These are phyloP conservation scores for Rhodeus uyekii DNA, from an alignment of 2,797 vertebrate species.

Conservation along the genomic window DNA sequence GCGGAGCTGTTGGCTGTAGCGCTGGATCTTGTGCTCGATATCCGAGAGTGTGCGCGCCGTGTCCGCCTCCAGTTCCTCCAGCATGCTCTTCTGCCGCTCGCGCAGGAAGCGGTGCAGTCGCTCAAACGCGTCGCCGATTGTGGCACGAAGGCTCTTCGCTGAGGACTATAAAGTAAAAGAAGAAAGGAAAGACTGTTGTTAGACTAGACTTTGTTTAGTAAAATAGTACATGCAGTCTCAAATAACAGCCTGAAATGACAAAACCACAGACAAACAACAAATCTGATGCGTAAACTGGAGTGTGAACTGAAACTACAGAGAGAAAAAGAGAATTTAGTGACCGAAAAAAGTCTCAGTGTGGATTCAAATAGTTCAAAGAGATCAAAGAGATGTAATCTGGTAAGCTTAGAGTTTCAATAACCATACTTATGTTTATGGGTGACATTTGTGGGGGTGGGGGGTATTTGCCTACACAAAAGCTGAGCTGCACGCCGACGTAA, in stretches of 20 bases:
- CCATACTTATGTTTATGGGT: neutral
- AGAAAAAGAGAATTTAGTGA: neutral
- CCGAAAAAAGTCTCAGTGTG: neutral
- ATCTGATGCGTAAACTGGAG: neutral
- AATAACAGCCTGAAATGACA: neutral
- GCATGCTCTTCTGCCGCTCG: slow-evolving; percentile 95
- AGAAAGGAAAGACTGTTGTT: neutral
- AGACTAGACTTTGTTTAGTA: neutral
- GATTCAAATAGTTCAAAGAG: neutral
- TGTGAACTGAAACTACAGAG: neutral
- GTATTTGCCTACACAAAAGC: too few relatives aligned
- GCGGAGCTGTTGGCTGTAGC: slow-evolving; percentile 95
- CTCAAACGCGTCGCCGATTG: slow-evolving; percentile 92
- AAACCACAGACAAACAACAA: neutral
- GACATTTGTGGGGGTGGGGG: too few relatives aligned
- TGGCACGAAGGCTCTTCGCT: slow-evolving; percentile 90
- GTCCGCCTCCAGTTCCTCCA: slow-evolving; percentile 96
- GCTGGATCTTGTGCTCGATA: slow-evolving; percentile 97
- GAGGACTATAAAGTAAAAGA: slow-evolving; percentile 82
- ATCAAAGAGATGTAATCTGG: neutral
- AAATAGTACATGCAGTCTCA: neutral
- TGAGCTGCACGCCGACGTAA: too few relatives aligned
- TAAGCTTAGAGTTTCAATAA: neutral
- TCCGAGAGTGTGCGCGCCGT: slow-evolving; percentile 89
- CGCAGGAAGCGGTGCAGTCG: slow-evolving; percentile 92